Evolutionary conservation across 2,113 vertebrate species (phyloP), one percentile per base, ranked within the genome.

Genomic region (Cyanocitta stelleri): DNA sequence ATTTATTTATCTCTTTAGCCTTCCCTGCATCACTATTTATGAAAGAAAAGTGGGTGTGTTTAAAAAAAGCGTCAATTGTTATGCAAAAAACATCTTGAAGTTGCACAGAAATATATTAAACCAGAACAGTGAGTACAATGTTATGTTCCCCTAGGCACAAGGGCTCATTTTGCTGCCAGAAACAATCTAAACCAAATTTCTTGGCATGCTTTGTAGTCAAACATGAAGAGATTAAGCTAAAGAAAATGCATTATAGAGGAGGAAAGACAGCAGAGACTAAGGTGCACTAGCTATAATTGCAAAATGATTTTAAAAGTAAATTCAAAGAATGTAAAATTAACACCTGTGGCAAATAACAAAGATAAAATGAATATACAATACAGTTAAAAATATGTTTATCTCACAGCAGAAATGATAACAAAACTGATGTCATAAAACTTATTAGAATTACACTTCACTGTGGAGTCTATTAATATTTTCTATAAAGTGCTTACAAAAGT

Each of bases 171-270:
- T 92, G 46, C 93, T 96, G 93, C 91, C 93, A 96, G 88, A 96
- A 97, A 95, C 93, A 93, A 96, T 95, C 84, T 89, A 85, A 97
- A 97, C 58, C 83, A 94, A 96, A 96, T 93, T 97, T 97, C 89
- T 91, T 77, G 4, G 23, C 80, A 87, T 59, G 68, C 91, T 97
- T 96, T 97, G 95, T 97, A 97, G 96, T 93, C 86, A 95, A 95
- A 96, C 82, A 92, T 51, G 61, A 96, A 95, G 96, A 95, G 71
- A 80, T 96, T 93, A 76, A 93, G 44, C 80, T 95, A 63, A 95
- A 94, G 71, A 87, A 96, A 96, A 95, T 63, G 69, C 37, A 91
- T 81, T 91, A 52, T 13, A 87, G 61, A 83, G 41, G 10, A 89
- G 49, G n/a, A 90, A 89, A 95, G 63, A 77, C 44, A 90, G 76